Evolutionary conservation across 2,888 invertebrate species (phyloP), one percentile per base, ranked within the genome.

Genomic region (Drosophila falleni): DNA sequence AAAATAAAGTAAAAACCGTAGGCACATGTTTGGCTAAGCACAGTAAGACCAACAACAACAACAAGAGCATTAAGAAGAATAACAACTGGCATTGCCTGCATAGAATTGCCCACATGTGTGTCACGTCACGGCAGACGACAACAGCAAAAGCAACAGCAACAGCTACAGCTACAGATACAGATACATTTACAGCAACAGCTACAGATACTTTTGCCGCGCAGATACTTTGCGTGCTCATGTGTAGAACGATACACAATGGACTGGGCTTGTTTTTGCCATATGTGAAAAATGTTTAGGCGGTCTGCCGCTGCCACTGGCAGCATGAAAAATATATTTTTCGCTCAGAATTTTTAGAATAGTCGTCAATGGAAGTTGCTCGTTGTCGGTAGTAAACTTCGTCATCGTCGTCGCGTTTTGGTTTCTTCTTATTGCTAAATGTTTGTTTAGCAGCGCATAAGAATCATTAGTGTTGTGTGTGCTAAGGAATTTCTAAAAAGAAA

Each of bases 201-300:
- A 63, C 58, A 61, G 67, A 49, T 60, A 70, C 72, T 44, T 35
- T 47, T 37, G 56, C 56, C 61, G 41, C 64, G 23, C 44, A 76
- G 73, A 72, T 78, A 68, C 65, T 68, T 62, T 78, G 69, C 71
- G 75, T 62, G 74, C 58, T 74, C 58, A 44, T 77, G 75, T 71
- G 70, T 74, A 67, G 74, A 78, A 74, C 53, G 62, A 51, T 58
- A 62, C 64, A 79, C 80, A 88, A 74, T 75, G 87, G 78, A 56
- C 74, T 79, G 87, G 89, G 87, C 89, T 85, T 85, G 85, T 89
- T 89, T 87, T 89, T 74, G 84, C 89, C 85, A 85, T 85, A 85
- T 85, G 89, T 84, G 85, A 84, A 72, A 86, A 81, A 79, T 89
- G 85, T 79, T 87, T 81, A 79, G 89, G 85, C 85, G 85, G 66